Percentiles rank a stretch among this genome's conserved stretches.
phyloP scores from a whole-genome alignment of 1,140 invertebrate species.

The Archivesica marissinica region DNA sequence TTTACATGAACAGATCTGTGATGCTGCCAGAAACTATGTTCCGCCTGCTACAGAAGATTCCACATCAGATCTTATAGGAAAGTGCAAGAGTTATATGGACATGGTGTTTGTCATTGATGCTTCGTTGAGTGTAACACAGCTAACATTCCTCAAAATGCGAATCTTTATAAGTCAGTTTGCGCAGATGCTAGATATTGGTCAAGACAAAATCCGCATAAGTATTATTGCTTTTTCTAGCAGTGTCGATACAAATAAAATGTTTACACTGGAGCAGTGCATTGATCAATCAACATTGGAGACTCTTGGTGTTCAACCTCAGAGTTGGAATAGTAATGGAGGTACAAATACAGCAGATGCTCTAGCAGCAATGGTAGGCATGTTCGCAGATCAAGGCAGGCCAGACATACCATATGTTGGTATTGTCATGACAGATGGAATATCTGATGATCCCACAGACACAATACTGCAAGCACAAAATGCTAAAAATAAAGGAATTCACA shows the following conservation, averaged over 20 bases:
- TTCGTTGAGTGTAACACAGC: background rate
- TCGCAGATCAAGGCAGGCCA: background rate
- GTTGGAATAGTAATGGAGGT: background rate
- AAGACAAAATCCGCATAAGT: slow-evolving; percentile 24
- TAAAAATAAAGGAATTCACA: slow-evolving; percentile 30
- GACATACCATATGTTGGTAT: slow-evolving; percentile 21
- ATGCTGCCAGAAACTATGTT: slow-evolving; percentile 25
- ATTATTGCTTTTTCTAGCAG: slow-evolving; percentile 6
- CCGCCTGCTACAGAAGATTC: background rate
- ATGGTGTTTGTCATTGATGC: slow-evolving; percentile 32
- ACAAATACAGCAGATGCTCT: slow-evolving; percentile 26
- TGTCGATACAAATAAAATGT: slow-evolving; percentile 5
- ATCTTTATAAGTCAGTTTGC: slow-evolving; percentile 29
- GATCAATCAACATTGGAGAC: slow-evolving; percentile 15
- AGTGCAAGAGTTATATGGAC: slow-evolving; percentile 32
- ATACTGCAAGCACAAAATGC: background rate
- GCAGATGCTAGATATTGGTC: slow-evolving; percentile 31
- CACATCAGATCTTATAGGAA: background rate
- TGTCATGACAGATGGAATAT: slow-evolving; percentile 32
- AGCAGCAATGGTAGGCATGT: background rate
- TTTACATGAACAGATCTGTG: background rate
- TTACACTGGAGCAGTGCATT: background rate
- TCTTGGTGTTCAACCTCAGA: background rate
- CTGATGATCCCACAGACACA: background rate
- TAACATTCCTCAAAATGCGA: slow-evolving; percentile 3